These are phyloP conservation scores for Patiria pectinifera DNA, from an alignment of 53 echinoderm and acorn worm genomes.

Conservation along the genomic window DNA sequence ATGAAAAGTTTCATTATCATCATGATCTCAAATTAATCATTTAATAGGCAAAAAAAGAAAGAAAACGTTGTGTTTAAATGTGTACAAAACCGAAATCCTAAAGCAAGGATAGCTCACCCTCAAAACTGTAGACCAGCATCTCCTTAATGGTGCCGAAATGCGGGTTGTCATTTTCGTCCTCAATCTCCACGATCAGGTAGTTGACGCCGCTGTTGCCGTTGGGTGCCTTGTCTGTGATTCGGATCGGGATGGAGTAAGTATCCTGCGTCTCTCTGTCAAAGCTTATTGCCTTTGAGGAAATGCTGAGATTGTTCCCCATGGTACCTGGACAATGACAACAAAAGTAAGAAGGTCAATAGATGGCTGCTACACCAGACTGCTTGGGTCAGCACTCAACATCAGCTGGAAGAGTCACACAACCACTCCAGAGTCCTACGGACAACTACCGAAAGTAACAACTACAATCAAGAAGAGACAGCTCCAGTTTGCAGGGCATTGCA, in stretches of 20 bases:
- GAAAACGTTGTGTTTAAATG: too few species aligned
- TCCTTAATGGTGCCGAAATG: slow-evolving; percentile 75
- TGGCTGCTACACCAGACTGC: too few species aligned
- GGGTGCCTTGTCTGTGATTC: slow-evolving; percentile 46
- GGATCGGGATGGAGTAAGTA: slow-evolving; percentile 64
- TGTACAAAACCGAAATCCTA: not conserved
- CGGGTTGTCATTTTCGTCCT: slow-evolving; percentile 89
- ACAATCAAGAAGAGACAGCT: too few species aligned
- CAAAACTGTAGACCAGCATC: slow-evolving; percentile 94
- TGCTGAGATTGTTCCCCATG: slow-evolving; percentile 19
- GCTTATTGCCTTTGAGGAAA: not conserved
- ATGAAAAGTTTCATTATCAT: too few species aligned
- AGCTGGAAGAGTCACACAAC: too few species aligned
- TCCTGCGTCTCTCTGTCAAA: slow-evolving; percentile 84
- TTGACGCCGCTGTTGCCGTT: slow-evolving; percentile 58
- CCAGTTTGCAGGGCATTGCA: too few species aligned
- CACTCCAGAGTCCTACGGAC: too few species aligned
- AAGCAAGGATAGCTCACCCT: slow-evolving; percentile 70
- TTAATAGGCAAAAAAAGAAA: too few species aligned
- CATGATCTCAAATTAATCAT: too few species aligned
- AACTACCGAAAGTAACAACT: too few species aligned
- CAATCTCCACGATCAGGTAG: slow-evolving; percentile 61
- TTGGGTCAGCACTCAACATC: too few species aligned
- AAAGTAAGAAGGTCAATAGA: not conserved
- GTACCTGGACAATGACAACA: not conserved